Percentiles rank a stretch among this genome's conserved stretches.
These are phyloP conservation scores for Teleopsis dalmanni DNA, from an alignment of 1,140 invertebrate species.

Conservation along the genomic window DNA sequence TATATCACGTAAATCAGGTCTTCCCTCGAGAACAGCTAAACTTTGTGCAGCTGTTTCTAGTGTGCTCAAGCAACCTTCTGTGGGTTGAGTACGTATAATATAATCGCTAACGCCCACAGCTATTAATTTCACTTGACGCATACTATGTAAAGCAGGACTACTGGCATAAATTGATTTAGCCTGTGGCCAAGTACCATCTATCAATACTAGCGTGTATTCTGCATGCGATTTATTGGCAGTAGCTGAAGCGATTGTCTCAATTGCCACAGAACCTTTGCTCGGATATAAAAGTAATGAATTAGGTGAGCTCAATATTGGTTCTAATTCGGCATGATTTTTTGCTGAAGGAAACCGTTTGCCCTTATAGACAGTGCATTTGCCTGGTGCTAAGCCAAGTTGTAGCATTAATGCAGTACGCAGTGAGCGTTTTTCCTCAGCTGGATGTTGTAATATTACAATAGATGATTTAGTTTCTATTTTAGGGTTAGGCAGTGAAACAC, in stretches of 20 bases:
- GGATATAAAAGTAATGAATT: conserved; percentile 79
- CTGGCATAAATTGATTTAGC: conserved; percentile 78
- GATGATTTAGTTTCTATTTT: conserved; percentile 59
- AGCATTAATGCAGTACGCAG: conserved; percentile 85
- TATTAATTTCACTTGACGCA: conserved; percentile 70
- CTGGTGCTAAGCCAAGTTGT: conserved; percentile 59
- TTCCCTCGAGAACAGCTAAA: conserved; percentile 65
- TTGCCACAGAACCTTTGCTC: conserved; percentile 56
- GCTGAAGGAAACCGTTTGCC: conserved; percentile 74
- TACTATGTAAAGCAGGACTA: conserved; percentile 56
- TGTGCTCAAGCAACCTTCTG: conserved; percentile 83
- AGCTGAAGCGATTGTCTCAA: conserved; percentile 47
- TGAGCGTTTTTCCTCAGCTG: conserved; percentile 83
- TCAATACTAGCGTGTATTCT: conserved; percentile 70
- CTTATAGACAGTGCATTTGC: conserved; percentile 69
- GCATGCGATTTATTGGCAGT: conserved; percentile 26
- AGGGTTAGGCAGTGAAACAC: conserved; percentile 64
- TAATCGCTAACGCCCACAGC: conserved; percentile 69
- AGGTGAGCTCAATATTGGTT: conserved; percentile 57
- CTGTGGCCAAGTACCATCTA: conserved; percentile 93
- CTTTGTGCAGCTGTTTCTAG: conserved; percentile 82
- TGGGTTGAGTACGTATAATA: conserved; percentile 87
- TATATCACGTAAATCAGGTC: conserved; percentile 56
- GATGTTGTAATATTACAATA: conserved; percentile 83
- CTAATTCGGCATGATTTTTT: conserved; percentile 57